Evolutionary conservation across 2,797 vertebrate genomes (phyloP).

Genomic region (Anas bernieri): DNA sequence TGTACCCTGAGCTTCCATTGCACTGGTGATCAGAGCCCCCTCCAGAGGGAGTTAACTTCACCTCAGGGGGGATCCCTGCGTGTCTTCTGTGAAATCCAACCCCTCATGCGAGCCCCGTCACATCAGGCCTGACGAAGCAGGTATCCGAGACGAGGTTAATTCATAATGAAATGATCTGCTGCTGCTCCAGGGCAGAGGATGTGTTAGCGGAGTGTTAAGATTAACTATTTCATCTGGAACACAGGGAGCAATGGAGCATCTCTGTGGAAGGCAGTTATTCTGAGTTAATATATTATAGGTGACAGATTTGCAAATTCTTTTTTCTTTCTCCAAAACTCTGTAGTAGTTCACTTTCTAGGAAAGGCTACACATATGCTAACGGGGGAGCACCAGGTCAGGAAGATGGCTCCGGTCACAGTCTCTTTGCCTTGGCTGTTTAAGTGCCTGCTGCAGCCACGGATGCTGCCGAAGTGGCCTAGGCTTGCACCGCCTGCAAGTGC

Average conservation of each 20-base stretch:
- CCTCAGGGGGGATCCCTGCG: background rate
- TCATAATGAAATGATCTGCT: background rate
- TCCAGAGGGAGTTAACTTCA: background rate
- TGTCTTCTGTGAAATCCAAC: background rate
- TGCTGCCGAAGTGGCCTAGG: background rate
- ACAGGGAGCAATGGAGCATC: background rate
- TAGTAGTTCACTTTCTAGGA: background rate
- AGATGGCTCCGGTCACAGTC: background rate
- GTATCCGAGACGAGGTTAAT: background rate
- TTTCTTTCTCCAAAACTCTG: background rate
- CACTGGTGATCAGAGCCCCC: background rate
- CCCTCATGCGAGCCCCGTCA: background rate
- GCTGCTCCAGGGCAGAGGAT: background rate
- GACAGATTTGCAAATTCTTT: background rate
- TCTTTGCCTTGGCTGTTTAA: background rate
- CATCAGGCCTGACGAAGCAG: background rate
- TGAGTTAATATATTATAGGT: background rate
- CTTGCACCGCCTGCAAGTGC: background rate
- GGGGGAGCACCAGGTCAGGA: background rate
- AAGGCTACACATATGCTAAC: background rate
- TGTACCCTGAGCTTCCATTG: background rate
- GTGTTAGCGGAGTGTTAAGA: background rate
- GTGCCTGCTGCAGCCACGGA: background rate
- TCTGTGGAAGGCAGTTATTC: background rate
- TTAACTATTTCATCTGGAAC: background rate